Base-by-base conservation (phyloP, 1,140 invertebrate genomes). In the Apolygus lucorum region DNA sequence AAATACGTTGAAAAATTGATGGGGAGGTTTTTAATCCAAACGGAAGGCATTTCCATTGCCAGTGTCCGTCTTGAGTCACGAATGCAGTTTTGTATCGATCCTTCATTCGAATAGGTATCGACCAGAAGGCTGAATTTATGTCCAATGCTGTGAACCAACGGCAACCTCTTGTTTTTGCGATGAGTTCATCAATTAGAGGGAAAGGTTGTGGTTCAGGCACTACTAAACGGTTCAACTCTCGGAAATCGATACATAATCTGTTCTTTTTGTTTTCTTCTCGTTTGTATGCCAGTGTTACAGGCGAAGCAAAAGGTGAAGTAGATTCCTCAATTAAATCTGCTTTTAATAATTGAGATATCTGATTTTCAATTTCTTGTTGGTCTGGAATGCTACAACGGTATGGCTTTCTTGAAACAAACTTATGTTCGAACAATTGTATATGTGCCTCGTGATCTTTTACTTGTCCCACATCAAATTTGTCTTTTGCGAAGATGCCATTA, bases 1-100 rank as follows among this genome's bases (percentile, higher is more conserved):
- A 63, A 59, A 76, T 73, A 63, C 79, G 69, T 81, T 82, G 22
- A 80, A 77, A 76, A 78, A 82, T 17, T 80, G 76, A 14, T 78
- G 81, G 1, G 79, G 81, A 0, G 79, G 73, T 72, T 71, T 78
- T 78, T 22, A 78, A 70, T 2, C 77, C 76, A 71, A 77, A 77
- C 0, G 76, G 76, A 54, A 78, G 49, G 59, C 74, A 74, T 13
- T 68, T 75, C 75, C 77, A 79, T 72, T 79, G 76, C 64, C 52
- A 78, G 65, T 78, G 75, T 13, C 78, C 76, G 63, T 77, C 72
- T 62, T 79, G 77, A 63, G 76, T 77, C 13, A 80, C 74, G 73
- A 80, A 78, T n/a, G 68, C 77, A 25, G 76, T 78, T 68, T 80
- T 79, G 13, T 75, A 8, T 69, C 76, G 77, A 70, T 79, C 76